Base-by-base conservation (phyloP, 2,797 vertebrate species). In the Chiropotes sagulatus region DNA sequence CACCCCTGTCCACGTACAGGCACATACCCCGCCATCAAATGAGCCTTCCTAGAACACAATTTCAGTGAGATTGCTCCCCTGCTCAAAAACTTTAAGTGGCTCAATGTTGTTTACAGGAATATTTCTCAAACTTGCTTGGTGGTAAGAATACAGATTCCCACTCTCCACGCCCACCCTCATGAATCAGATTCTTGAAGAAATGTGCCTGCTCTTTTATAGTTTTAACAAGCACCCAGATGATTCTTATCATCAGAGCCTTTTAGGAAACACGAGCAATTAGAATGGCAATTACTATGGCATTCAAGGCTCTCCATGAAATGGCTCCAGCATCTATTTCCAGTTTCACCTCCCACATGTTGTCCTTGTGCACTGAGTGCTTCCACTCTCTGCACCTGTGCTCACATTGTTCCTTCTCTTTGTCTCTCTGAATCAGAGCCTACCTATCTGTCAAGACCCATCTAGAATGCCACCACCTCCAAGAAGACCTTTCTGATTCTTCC, bases 111-210 rank as follows among this genome's bases (percentile, higher is more conserved):
- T 86, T 88, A 33, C 26, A 88, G 86, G 61, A 61, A 72, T 61
- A 48, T 93, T 78, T 93, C 84, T 93, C 92, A 50, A 93, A 57
- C 83, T 94, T 64, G 50, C 64, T 76, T 89, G 93, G 44, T 92
- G 94, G 78, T 93, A 88, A 89, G 94, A 95, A 95, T 84, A 91
- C 48, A 90, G 93, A 92, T 80, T 80, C 94, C 96, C 84, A 89
- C 94, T 91, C 52, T 75, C 67, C 84, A 70, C 88, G 90, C 64
- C 79, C 83, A 85, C 52, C 75, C 70, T 92, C 76, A 4, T 92
- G 88, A 92, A 78, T 90, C 81, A 89, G 83, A 87, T n/a, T 72
- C 50, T 90, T 82, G 89, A 57, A 75, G 93, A 76, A 91, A 85
- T 6, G 4, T 24, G 48, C 91, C 87, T 22, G 50, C 84, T 96